A percentile compares a stretch with the other conserved stretches of the same genome.
Conservation (phyloP, 2,797 vertebrate genomes). For the Cyprinodon diabolis region DNA sequence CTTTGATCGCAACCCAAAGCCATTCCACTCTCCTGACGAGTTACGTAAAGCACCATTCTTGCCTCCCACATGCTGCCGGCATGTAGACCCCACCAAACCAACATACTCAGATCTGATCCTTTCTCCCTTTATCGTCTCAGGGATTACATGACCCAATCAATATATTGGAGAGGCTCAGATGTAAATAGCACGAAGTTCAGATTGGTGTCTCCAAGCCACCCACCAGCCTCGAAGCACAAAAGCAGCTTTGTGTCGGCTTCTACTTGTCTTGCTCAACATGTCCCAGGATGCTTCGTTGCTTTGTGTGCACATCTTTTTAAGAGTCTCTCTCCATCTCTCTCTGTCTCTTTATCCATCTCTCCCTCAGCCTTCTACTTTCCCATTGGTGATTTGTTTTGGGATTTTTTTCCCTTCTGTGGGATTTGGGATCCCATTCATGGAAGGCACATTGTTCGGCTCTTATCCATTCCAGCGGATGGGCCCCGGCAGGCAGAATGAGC, state of each 20-base stretch:
- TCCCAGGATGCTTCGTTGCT: conserved; percentile 76
- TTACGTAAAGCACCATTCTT: conserved; percentile 48
- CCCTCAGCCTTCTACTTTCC: conserved; percentile 63
- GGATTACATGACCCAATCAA: conserved; percentile 75
- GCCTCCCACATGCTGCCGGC: conserved; percentile 60
- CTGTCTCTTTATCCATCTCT: conserved; percentile 52
- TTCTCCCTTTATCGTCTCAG: conserved; percentile 46
- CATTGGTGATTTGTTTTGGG: conserved; percentile 73
- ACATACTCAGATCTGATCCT: conserved; percentile 46
- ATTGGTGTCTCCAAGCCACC: conserved; percentile 70
- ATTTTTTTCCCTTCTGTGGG: conserved; percentile 71
- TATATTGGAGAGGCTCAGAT: conserved; percentile 68
- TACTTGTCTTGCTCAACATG: conserved; percentile 79
- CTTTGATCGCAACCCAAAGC: conserved; percentile 48
- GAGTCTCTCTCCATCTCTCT: conserved; percentile 60
- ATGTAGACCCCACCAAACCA: conserved; percentile 51
- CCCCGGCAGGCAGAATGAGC: conserved; percentile 72
- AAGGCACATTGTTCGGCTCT: conserved; percentile 72
- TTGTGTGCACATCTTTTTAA: conserved; percentile 77
- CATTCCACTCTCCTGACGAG: conserved; percentile 24
- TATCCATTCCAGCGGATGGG: conserved; percentile 77
- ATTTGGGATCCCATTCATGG: conserved; percentile 78
- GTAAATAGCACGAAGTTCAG: conserved; percentile 58
- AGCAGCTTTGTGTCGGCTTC: conserved; percentile 72
- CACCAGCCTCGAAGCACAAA: conserved; percentile 74